Percentiles rank a stretch among this genome's conserved stretches.
These are phyloP conservation scores for Odontocolon sp. DNA, from an alignment of 2,888 invertebrate genomes.

Conservation along the genomic window DNA sequence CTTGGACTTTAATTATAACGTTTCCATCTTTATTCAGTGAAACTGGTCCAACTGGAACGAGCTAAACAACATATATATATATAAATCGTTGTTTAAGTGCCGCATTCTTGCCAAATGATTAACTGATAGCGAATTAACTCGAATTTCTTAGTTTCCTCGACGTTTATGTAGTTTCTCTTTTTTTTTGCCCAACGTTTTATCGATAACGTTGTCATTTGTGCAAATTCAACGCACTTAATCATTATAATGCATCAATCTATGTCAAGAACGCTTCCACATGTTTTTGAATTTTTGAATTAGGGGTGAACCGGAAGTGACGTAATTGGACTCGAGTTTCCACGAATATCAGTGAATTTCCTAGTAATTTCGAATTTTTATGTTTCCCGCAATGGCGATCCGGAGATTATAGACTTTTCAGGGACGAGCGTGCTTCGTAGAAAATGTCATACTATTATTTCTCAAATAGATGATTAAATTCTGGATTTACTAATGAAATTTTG, in stretches of 20 bases:
- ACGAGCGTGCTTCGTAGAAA: constrained; percentile 63
- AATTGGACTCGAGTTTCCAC: no score
- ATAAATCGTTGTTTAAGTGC: no score
- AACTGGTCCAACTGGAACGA: constrained; percentile 76
- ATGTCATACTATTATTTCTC: constrained; percentile 69
- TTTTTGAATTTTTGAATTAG: neutral
- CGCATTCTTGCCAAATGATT: no score
- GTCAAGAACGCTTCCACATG: no score
- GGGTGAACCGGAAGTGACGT: constrained; percentile 2
- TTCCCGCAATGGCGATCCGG: constrained; percentile 44
- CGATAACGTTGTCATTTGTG: no score
- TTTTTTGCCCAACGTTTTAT: no score
- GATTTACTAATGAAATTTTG: constrained; percentile 55
- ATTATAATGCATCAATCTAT: no score
- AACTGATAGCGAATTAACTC: no score
- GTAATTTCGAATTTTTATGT: constrained; percentile 52
- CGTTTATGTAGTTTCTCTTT: no score
- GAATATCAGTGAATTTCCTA: constrained; percentile 3
- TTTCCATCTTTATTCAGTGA: constrained; percentile 83
- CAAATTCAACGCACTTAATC: no score
- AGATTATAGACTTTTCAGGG: constrained; percentile 19
- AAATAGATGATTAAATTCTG: constrained; percentile 71
- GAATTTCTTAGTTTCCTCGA: no score
- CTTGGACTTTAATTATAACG: constrained; percentile 85
- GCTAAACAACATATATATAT: constrained; percentile 60